Evolutionary conservation across 2,113 vertebrate species (phyloP).

Genomic region (Misgurnus mizolepis): DNA sequence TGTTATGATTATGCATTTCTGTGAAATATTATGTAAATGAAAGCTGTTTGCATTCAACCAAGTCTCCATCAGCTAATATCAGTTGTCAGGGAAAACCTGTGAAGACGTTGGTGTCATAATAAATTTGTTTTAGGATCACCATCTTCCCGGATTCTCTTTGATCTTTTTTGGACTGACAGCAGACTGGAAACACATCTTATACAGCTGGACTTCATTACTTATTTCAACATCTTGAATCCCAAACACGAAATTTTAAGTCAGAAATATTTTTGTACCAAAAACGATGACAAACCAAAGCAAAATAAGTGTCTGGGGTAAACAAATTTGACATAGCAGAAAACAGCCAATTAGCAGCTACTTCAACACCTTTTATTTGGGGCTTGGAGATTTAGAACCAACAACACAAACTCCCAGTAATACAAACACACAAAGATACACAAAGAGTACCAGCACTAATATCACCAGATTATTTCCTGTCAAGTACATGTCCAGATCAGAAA

Average conservation of each 20-base stretch:
- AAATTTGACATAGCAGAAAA: slow-evolving; percentile 17
- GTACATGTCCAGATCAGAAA: neutral
- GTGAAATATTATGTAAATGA: neutral
- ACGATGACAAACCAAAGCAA: neutral
- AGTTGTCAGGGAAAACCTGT: neutral
- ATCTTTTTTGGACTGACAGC: neutral
- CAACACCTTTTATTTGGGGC: slow-evolving; percentile 11
- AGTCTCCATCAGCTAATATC: slow-evolving; percentile 2
- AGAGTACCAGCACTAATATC: neutral
- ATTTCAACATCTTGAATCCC: neutral
- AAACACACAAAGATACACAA: slow-evolving; percentile 1
- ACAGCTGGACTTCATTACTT: neutral
- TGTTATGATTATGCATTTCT: slow-evolving; percentile 1
- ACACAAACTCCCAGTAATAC: slow-evolving; percentile 24
- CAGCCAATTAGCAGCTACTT: neutral
- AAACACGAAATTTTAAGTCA: neutral
- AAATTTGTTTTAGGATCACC: slow-evolving; percentile 17
- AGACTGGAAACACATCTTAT: neutral
- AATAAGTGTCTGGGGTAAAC: neutral
- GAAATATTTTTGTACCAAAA: neutral
- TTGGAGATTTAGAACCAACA: neutral
- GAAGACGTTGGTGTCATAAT: neutral
- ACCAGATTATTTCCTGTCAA: neutral
- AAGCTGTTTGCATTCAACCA: slow-evolving; percentile 4
- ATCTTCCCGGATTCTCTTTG: neutral